A percentile compares a stretch with the other conserved stretches of the same genome.
Evolutionary conservation across 2,113 vertebrate genomes (phyloP).

Genomic region (Rattus norvegicus): GRCr8 NC_086021.1:183867501-183868000

Average conservation of each 20-base stretch:
- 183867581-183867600: conserved; percentile 43
- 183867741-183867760: not conserved
- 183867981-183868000: accelerated
- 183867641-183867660: conserved; percentile 9
- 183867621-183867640: not conserved
- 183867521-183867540: not conserved
- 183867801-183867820: conserved; percentile 12
- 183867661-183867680: not conserved
- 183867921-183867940: not conserved
- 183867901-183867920: no score
- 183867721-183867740: not conserved
- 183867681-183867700: not conserved
- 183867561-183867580: not conserved
- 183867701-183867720: not conserved
- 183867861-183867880: not conserved
- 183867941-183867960: accelerated
- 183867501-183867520: not conserved
- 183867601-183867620: not conserved
- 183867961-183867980: no score
- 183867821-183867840: not conserved
- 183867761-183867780: not conserved
- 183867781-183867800: conserved; percentile 65
- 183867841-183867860: not conserved
- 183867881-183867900: not conserved
- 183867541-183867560: not conserved